phyloP scores from a whole-genome alignment of 1,140 invertebrate genomes.

The Drosophila biarmipes region DNA sequence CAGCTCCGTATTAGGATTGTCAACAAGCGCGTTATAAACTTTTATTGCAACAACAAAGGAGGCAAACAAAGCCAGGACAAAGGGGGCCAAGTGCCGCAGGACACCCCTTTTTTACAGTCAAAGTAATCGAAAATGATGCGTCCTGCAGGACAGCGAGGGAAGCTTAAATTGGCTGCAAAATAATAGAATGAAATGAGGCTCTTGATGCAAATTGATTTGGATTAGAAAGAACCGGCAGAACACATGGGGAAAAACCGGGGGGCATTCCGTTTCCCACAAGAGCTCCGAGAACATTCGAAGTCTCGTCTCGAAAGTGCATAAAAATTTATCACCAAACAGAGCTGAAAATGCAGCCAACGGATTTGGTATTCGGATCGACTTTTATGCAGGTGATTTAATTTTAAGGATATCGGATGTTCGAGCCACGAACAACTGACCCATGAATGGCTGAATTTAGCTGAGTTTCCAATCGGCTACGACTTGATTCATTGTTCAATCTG shows the following conservation, averaged over 20 bases:
- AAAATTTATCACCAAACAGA: slow-evolving; percentile 52
- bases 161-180: slow-evolving; percentile 70
- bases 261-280: slow-evolving; percentile 28
- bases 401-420: slow-evolving; percentile 21
- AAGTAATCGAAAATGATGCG: slow-evolving; percentile 78
- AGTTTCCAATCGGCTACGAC: background rate
- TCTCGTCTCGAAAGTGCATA: slow-evolving; percentile 59
- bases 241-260: slow-evolving; percentile 4
- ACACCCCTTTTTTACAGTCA: slow-evolving; percentile 50
- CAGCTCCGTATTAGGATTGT: slow-evolving; percentile 75
- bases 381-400: slow-evolving; percentile 36
- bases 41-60: slow-evolving; percentile 69
- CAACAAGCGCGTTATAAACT: slow-evolving; percentile 81
- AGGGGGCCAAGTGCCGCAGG: background rate
- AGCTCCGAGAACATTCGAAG: slow-evolving; percentile 23
- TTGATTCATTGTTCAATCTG: slow-evolving; percentile 19
- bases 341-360: slow-evolving; percentile 16
- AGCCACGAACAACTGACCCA: background rate
- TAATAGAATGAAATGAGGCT: slow-evolving; percentile 84
- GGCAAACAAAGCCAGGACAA: background rate
- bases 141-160: slow-evolving; percentile 54
- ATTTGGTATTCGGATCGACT: slow-evolving; percentile 9
- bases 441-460: background rate
- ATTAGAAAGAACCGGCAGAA: slow-evolving; percentile 74
- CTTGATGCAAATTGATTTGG: slow-evolving; percentile 84